phyloP scores from a whole-genome alignment of 2,888 invertebrate species.

The Matsumyia berberina region DNA sequence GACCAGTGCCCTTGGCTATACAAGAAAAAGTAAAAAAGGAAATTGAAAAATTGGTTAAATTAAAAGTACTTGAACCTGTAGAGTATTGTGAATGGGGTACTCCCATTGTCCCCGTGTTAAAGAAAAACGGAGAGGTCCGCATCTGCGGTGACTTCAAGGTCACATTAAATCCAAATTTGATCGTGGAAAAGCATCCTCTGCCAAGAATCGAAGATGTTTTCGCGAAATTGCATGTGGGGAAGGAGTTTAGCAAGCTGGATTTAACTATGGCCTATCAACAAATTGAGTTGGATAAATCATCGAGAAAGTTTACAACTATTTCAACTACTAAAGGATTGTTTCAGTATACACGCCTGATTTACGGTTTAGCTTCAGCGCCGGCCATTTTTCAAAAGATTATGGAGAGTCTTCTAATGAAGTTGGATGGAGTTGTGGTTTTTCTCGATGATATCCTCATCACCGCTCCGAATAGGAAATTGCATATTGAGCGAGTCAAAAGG shows the following conservation, averaged over 20 bases:
- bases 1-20: slow-evolving; percentile 44
- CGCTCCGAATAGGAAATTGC: background rate
- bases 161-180: slow-evolving; percentile 11
- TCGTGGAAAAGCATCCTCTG: slow-evolving; percentile 14
- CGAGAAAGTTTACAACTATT: background rate
- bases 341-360: background rate
- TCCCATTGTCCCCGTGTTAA: slow-evolving; percentile 25
- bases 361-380: background rate
- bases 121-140: slow-evolving; percentile 24
- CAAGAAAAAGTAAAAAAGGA: slow-evolving; percentile 43
- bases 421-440: background rate
- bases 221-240: slow-evolving; percentile 16
- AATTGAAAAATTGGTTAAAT: slow-evolving; percentile 14
- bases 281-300: slow-evolving; percentile 78
- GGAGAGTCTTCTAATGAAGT: background rate
- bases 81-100: slow-evolving; percentile 55
- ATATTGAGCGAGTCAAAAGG: background rate
- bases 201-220: slow-evolving; percentile 25
- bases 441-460: background rate
- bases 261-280: slow-evolving; percentile 80
- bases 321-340: background rate
- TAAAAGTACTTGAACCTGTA: slow-evolving; percentile 26
- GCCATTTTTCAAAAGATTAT: background rate
- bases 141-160: slow-evolving; percentile 48
- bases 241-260: slow-evolving; percentile 78